Conservation (phyloP, 2,797 vertebrate genomes). For the Sebastes melanostomus region DNA sequence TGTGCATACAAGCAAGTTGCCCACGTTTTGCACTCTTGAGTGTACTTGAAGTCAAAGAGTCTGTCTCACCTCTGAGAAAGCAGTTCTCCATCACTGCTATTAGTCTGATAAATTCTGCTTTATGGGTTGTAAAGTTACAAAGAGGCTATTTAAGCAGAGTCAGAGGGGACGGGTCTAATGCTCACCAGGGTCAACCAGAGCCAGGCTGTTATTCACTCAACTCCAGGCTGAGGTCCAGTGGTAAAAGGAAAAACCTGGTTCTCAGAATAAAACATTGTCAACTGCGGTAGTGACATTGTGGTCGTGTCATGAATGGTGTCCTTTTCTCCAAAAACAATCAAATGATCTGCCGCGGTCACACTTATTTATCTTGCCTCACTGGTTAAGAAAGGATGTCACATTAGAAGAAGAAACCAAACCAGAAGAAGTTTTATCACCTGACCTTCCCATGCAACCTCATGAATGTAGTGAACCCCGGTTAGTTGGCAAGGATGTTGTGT, state of each 20-base stretch:
- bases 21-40: slow-evolving; percentile 1
- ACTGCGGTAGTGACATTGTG: slow-evolving; percentile 36
- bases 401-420: slow-evolving; percentile 31
- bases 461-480: slow-evolving; percentile 20
- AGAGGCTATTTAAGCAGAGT: slow-evolving; percentile 55
- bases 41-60: slow-evolving; percentile 20
- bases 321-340: slow-evolving; percentile 42
- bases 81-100: slow-evolving; percentile 27
- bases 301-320: slow-evolving; percentile 45
- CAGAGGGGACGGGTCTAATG: slow-evolving; percentile 51
- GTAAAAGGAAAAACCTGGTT: slow-evolving; percentile 27
- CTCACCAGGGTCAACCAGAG: slow-evolving; percentile 42
- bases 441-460: slow-evolving; percentile 31
- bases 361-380: slow-evolving; percentile 44
- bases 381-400: slow-evolving; percentile 22
- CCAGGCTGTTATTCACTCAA: slow-evolving; percentile 42
- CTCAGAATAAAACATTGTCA: slow-evolving; percentile 49
- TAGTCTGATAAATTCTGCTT: slow-evolving; percentile 43
- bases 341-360: slow-evolving; percentile 37
- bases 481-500: slow-evolving; percentile 19
- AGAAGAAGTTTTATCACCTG: slow-evolving; percentile 42
- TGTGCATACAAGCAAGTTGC: slow-evolving; percentile 16
- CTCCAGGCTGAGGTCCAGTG: slow-evolving; percentile 9
- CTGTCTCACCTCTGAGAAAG: slow-evolving; percentile 32
- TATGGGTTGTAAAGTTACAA: slow-evolving; percentile 38